phyloP scores from a whole-genome alignment of 2,888 invertebrate species.

The Parasteatoda lunata region DNA sequence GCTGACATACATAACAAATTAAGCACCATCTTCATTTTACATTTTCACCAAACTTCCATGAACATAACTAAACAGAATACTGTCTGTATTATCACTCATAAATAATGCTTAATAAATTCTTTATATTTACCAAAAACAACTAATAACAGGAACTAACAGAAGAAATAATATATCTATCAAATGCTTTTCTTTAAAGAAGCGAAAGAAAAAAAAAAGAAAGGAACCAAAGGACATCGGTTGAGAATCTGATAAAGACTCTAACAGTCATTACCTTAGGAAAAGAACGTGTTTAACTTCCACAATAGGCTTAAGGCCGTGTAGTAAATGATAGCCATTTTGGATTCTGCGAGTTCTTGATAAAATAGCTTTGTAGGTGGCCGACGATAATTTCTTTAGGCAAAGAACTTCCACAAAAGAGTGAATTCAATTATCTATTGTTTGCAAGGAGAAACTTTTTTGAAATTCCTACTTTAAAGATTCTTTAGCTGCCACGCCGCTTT shows the following conservation, averaged over 20 bases:
- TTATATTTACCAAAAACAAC: no score
- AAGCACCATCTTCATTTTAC: no score
- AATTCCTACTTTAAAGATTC: no score
- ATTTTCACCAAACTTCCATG: no score
- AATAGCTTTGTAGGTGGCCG: constrained; percentile 20
- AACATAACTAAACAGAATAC: no score
- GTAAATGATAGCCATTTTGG: constrained; percentile 43
- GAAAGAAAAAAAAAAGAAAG: neutral
- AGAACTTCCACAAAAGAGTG: neutral
- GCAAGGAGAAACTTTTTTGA: no score
- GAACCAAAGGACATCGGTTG: neutral
- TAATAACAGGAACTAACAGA: no score
- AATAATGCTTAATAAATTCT: no score
- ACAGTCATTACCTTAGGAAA: constrained; percentile 38
- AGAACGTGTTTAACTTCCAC: constrained; percentile 46
- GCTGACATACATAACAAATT: no score
- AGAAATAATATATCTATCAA: neutral
- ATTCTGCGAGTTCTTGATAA: constrained; percentile 28
- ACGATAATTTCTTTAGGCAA: constrained; percentile 20
- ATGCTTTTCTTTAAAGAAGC: neutral
- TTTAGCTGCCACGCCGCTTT: no score
- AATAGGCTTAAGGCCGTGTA: constrained; percentile 20
- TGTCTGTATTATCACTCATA: no score
- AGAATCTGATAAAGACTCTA: constrained; percentile 26
- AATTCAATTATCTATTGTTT: no score